Evolutionary conservation across 2,797 vertebrate species (phyloP).

Genomic region (Lepilemur septentrionalis): DNA sequence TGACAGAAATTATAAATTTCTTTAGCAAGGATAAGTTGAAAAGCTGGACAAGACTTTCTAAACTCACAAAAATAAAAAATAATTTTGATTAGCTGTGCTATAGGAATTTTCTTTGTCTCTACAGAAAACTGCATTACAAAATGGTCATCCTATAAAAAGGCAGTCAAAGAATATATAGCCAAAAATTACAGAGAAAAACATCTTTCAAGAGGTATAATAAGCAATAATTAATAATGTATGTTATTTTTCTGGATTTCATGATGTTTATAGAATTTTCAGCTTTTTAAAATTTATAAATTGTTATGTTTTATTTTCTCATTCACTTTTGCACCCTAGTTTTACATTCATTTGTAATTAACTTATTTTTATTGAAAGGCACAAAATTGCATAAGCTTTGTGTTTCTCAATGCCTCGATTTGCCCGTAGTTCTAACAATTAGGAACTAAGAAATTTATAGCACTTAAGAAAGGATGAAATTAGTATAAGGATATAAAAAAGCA

Average conservation of each 20-base stretch:
- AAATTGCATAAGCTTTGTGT: background rate
- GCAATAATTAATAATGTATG: background rate
- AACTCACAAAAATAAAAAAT: background rate
- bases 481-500: background rate
- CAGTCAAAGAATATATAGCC: background rate
- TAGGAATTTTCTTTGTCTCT: background rate
- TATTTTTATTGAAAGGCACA: background rate
- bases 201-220: background rate
- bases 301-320: background rate
- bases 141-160: background rate
- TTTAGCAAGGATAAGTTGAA: background rate
- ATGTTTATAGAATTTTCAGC: background rate
- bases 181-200: background rate
- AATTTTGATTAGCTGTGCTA: background rate
- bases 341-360: background rate
- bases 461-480: background rate
- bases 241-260: background rate
- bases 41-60: background rate
- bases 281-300: background rate
- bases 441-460: background rate
- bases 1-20: background rate
- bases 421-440: background rate
- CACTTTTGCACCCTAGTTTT: background rate
- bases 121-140: background rate
- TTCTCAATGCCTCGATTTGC: background rate